Conservation (phyloP, 2,797 vertebrate species). For the Toxotes lorentzi region DNA sequence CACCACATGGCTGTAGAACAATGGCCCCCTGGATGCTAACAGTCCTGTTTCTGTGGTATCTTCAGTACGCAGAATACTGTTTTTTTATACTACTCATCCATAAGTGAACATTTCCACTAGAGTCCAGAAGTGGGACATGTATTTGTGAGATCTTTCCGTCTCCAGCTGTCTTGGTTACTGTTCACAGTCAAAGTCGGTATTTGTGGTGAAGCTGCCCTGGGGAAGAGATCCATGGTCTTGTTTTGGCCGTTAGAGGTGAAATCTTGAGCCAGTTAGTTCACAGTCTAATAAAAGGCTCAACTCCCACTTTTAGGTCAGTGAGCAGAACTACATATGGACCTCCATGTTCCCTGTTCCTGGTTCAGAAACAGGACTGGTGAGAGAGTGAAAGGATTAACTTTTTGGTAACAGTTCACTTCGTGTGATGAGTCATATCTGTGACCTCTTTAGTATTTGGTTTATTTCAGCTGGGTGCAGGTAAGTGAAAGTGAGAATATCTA, state of each 20-base stretch:
- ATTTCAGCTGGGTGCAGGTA: conserved; percentile 21
- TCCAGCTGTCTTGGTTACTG: background rate
- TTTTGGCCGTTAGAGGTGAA: conserved; percentile 11
- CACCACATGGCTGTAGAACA: conserved; percentile 20
- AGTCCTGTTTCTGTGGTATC: conserved; percentile 6
- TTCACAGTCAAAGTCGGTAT: conserved; percentile 20
- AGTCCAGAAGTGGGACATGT: conserved; percentile 10
- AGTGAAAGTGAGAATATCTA: conserved; percentile 44
- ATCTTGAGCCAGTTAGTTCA: conserved; percentile 4
- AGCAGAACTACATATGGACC: conserved; percentile 20
- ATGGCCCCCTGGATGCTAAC: conserved; percentile 3
- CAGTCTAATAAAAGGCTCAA: conserved; percentile 9
- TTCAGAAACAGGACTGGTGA: conserved; percentile 2
- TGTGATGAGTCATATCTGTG: background rate
- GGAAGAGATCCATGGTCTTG: conserved; percentile 4
- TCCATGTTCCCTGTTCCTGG: background rate
- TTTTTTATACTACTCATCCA: conserved; percentile 16
- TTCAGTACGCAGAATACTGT: background rate
- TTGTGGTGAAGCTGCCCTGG: conserved; percentile 17
- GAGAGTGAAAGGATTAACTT: background rate
- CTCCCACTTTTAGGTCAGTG: background rate
- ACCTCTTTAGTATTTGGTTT: conserved; percentile 1
- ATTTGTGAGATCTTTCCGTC: conserved; percentile 4
- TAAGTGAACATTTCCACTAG: conserved; percentile 18
- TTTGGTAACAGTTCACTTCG: background rate